Evolutionary conservation across 2,888 invertebrate genomes (phyloP), one percentile per base, ranked within the genome.

Genomic region (Pemphredon lugubris): DNA sequence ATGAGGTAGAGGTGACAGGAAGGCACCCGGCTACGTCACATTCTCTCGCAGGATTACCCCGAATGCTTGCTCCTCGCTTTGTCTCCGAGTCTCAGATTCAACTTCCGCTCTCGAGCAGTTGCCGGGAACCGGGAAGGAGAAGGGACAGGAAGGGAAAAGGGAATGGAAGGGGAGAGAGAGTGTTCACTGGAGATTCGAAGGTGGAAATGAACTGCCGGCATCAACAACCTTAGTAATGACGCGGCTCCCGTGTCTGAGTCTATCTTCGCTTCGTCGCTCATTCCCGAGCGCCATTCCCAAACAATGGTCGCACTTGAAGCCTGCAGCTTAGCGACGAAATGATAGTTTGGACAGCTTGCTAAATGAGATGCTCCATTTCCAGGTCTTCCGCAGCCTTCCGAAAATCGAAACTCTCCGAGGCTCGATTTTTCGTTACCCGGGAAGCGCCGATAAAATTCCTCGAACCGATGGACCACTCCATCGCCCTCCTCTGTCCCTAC

Each of bases 181-280:
- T 73, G 78, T 84, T 84, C 83, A 76, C 74, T 81, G 73, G 80
- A 83, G 84, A 84, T 85, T 83, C 80, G 79, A 84, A 84, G 84
- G 86, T 86, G 85, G 81, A 83, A 85, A 85, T 85, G 84, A 86
- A 85, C 83, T 86, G 83, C 79, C 82, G 82, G 83, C 81, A 85
- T 84, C 83, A 84, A 85, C 84, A 84, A 83, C 81, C 86, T 84
- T 83, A 82, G 83, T 84, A 86, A 85, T 85, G 85, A 83, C 77
- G 84, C 75, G 77, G 73, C 78, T 74, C 79, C 73, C 78, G 76
- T 76, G 76, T 73, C 80, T 79, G 79, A 78, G 81, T 82, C 79
- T 84, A 83, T 83, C 82, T 80, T 83, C 82, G 71, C 82, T 81
- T 77, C 78, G 76, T 72, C 81, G 78, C 81, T 83, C 83, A 78